Conservation (phyloP, 2,113 vertebrate species). For the Laticauda laticaudata region DNA sequence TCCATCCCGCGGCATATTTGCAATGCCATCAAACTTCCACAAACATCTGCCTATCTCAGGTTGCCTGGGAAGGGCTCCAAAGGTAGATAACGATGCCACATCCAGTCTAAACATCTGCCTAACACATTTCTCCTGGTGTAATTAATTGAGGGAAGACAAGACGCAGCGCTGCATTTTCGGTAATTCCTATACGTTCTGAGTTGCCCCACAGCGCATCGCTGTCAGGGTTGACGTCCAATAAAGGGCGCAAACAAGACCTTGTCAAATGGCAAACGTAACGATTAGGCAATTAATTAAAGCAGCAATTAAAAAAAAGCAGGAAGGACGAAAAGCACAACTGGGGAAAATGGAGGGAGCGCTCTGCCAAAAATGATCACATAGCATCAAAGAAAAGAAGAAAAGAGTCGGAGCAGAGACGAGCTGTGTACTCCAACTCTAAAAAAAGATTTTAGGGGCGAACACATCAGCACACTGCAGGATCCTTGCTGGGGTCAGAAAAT, state of each 20-base stretch:
- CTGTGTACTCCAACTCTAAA: not conserved
- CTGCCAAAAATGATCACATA: not conserved
- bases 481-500: not conserved
- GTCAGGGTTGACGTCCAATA: not conserved
- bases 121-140: not conserved
- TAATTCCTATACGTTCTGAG: not conserved
- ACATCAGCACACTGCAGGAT: not conserved
- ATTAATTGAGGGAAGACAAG: not conserved
- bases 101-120: not conserved
- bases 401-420: accelerated
- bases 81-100: not conserved
- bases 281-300: not conserved
- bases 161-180: not conserved
- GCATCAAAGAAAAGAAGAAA: not conserved
- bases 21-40: not conserved
- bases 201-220: not conserved
- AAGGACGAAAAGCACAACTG: not conserved
- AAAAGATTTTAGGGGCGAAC: not conserved
- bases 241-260: not conserved
- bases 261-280: not conserved
- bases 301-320: not conserved
- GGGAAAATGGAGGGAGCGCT: not conserved
- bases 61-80: not conserved
- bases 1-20: no score
- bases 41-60: not conserved